Evolutionary conservation across 2,113 vertebrate species (phyloP), one percentile per base, ranked within the genome.

Genomic region (Coracopsis vasa): DNA sequence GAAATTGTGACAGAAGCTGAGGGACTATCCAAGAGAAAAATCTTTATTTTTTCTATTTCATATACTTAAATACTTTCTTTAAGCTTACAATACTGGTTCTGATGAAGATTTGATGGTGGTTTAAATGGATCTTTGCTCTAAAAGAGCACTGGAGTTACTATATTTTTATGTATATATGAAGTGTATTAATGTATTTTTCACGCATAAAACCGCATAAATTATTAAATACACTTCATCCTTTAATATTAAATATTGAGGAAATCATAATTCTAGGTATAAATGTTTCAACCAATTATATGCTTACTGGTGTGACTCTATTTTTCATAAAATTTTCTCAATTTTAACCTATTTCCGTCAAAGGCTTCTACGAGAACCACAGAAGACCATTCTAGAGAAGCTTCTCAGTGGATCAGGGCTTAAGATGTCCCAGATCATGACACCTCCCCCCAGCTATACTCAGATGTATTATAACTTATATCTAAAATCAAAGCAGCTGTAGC

Each of bases 361-460:
- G 1, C 2, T 66, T 56, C 8, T 48, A 6, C 48, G 31, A 71
- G 18, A 80, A 78, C 3, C 11, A 19, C 11, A 28, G 31, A 20
- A 44, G 9, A 12, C 56, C n/a, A 58, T 44, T 44, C 2, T 41
- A 74, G 10, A 56, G n/a, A 83, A 84, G 8, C 3, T 85, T 6
- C 21, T 45, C 13, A 62, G 41, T 13, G 2, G 8, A 16, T 37
- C 42, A 13, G 35, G 11, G 3, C 4, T 53, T 45, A 84, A 84
- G 16, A 35, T 41, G 17, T 39, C 17, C 31, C 16, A n/a, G n/a
- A 56, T 29, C 25, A 8, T 88, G 50, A 56, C 35, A 35, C 0
- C 1, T 48, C 2, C 2, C 3, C 18, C 31, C 19, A 80, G 3
- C 14, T 65, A 13, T 45, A 84, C 2, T 0, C 20, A 77, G 28